A percentile compares a stretch with the other conserved stretches of the same genome.
Evolutionary conservation across 2,113 vertebrate genomes (phyloP).

Genomic region (Xenus cinereus): DNA sequence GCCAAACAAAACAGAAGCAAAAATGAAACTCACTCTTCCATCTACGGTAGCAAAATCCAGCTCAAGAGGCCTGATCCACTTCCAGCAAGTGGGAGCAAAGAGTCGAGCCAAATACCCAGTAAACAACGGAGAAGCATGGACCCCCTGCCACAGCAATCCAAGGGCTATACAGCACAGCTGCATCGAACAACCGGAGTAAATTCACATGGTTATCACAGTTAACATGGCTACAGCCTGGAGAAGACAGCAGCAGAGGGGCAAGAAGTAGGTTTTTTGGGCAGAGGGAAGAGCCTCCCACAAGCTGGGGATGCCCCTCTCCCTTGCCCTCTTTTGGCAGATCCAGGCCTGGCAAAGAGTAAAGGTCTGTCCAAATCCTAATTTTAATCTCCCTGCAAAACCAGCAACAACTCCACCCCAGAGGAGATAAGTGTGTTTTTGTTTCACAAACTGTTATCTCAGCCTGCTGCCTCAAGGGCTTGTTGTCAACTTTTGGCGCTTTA

Average conservation of each 20-base stretch:
- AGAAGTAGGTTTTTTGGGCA: neutral
- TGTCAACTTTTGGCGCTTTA: neutral
- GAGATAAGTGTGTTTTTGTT: neutral
- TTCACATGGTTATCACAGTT: neutral
- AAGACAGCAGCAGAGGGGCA: neutral
- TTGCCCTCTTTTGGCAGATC: neutral
- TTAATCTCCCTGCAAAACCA: neutral
- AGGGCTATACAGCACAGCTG: neutral
- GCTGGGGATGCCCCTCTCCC: neutral
- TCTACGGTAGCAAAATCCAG: neutral
- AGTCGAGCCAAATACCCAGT: neutral
- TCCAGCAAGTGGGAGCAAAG: neutral
- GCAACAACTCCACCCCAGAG: neutral
- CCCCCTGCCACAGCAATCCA: neutral
- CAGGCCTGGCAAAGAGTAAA: neutral
- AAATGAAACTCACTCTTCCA: conserved; percentile 14
- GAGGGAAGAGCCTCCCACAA: neutral
- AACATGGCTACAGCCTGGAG: neutral
- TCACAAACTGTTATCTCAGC: conserved; percentile 4
- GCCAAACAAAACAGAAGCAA: conserved; percentile 61
- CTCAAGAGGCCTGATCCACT: neutral
- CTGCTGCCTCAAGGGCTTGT: neutral
- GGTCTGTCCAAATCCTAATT: neutral
- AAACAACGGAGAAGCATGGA: neutral
- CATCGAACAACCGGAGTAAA: neutral